Percentiles rank a stretch among this genome's conserved stretches.
Evolutionary conservation across 2,888 invertebrate species (phyloP).

Genomic region (Portevinia maculata): DNA sequence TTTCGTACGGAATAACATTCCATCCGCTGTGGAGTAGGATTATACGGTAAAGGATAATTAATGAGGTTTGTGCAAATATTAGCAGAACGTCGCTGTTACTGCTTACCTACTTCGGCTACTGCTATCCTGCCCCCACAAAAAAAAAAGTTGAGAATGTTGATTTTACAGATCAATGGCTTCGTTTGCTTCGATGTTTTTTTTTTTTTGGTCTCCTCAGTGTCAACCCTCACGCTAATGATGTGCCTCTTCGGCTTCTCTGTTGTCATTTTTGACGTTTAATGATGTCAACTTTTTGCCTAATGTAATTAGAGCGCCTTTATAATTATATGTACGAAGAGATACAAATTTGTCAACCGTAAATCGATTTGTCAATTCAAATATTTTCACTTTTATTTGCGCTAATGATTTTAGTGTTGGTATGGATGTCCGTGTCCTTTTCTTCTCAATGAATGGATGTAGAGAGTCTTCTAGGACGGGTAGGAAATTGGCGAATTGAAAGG

Average conservation of each 20-base stretch:
- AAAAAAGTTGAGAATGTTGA: slow-evolving; percentile 63
- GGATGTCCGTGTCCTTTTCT: slow-evolving; percentile 14
- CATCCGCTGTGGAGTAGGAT: slow-evolving; percentile 35
- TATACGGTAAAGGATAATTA: slow-evolving; percentile 62
- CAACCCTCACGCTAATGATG: slow-evolving; percentile 73
- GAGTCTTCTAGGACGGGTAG: neutral
- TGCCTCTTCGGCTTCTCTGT: slow-evolving; percentile 35
- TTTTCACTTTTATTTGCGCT: slow-evolving; percentile 41
- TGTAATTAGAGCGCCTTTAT: slow-evolving; percentile 67
- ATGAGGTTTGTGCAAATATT: slow-evolving; percentile 74
- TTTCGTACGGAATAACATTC: slow-evolving; percentile 52
- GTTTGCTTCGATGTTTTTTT: slow-evolving; percentile 67
- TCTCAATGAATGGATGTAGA: slow-evolving; percentile 17
- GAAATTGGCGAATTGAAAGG: slow-evolving; percentile 7
- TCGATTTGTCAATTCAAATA: slow-evolving; percentile 72
- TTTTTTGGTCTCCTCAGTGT: slow-evolving; percentile 46
- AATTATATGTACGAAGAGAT: slow-evolving; percentile 32
- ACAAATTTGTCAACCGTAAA: slow-evolving; percentile 72
- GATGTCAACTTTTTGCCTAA: slow-evolving; percentile 47
- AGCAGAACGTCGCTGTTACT: slow-evolving; percentile 55
- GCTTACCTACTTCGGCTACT: neutral
- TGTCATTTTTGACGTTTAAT: slow-evolving; percentile 54
- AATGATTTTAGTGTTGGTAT: slow-evolving; percentile 43
- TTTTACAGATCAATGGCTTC: slow-evolving; percentile 72
- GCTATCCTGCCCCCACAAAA: slow-evolving; percentile 58